Conservation (phyloP, 2,113 vertebrate species). For the Piprites chloris region DNA sequence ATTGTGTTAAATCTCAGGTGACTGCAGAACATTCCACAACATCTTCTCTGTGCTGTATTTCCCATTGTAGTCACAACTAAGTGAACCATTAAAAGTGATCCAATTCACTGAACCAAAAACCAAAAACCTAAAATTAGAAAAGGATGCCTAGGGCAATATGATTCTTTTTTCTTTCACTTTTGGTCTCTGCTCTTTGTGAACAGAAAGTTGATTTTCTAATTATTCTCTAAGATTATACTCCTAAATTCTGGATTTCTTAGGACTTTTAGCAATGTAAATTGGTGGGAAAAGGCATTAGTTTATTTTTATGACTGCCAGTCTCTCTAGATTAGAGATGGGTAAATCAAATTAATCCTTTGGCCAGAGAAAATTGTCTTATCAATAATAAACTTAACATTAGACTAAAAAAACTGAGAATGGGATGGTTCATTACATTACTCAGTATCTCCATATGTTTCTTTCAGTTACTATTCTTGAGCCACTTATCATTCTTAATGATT, state of each 20-base stretch:
- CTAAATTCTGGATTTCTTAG: background rate
- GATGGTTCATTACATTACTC: background rate
- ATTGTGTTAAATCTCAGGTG: background rate
- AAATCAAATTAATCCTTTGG: background rate
- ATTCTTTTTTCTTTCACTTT: background rate
- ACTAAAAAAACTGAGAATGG: background rate
- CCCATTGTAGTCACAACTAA: background rate
- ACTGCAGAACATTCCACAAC: background rate
- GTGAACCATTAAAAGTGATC: slow-evolving; percentile 3
- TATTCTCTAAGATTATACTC: background rate
- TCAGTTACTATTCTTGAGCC: background rate
- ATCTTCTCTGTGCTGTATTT: background rate
- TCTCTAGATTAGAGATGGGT: background rate
- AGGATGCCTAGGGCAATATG: background rate
- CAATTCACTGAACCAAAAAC: slow-evolving; percentile 26
- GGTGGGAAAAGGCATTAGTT: background rate
- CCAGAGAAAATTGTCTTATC: background rate
- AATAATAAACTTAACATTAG: background rate
- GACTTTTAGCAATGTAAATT: background rate
- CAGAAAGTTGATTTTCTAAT: slow-evolving; percentile 3
- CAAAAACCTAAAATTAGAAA: slow-evolving; percentile 31
- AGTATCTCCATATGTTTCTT: background rate
- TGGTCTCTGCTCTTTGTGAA: slow-evolving; percentile 5
- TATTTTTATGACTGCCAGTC: slow-evolving; percentile 10
- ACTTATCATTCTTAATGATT: background rate